Evolutionary conservation across 2,888 invertebrate species (phyloP).

Genomic region (Andrena chrysosceles): DNA sequence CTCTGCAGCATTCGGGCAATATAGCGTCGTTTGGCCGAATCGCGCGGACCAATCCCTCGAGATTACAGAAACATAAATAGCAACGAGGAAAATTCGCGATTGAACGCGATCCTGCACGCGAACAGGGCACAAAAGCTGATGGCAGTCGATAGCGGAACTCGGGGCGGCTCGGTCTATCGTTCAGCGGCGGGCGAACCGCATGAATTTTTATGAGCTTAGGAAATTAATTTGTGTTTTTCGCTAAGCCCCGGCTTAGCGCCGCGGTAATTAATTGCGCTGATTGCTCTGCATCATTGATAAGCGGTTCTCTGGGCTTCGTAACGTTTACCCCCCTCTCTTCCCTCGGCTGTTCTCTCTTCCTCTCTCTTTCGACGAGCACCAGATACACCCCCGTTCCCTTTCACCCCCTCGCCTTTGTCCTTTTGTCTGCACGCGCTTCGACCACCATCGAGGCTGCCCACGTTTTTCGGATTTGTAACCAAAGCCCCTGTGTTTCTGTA

Average conservation of each 20-base stretch:
- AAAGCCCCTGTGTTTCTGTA: slow-evolving; percentile 30
- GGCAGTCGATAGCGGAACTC: slow-evolving; percentile 42
- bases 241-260: slow-evolving; percentile 82
- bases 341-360: slow-evolving; percentile 56
- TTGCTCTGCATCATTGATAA: slow-evolving; percentile 84
- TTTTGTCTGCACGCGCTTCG: slow-evolving; percentile 55
- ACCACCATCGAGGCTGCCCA: slow-evolving; percentile 17
- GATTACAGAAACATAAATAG: slow-evolving; percentile 16
- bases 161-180: slow-evolving; percentile 24
- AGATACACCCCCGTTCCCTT: slow-evolving; percentile 35
- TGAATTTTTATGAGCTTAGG: slow-evolving; percentile 84
- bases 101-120: slow-evolving; percentile 20
- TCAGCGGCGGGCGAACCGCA: slow-evolving; percentile 63
- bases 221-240: slow-evolving; percentile 84
- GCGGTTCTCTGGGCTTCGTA: slow-evolving; percentile 79
- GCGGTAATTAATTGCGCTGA: slow-evolving; percentile 85
- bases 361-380: slow-evolving; percentile 46
- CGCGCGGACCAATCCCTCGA: neutral
- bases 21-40: neutral
- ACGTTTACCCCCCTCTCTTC: slow-evolving; percentile 67
- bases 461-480: slow-evolving; percentile 51
- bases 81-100: slow-evolving; percentile 18
- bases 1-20: neutral
- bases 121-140: neutral
- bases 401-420: slow-evolving; percentile 22